Evolutionary conservation across 1,140 invertebrate species (phyloP).

Genomic region (Mesaphorura yosii): DNA sequence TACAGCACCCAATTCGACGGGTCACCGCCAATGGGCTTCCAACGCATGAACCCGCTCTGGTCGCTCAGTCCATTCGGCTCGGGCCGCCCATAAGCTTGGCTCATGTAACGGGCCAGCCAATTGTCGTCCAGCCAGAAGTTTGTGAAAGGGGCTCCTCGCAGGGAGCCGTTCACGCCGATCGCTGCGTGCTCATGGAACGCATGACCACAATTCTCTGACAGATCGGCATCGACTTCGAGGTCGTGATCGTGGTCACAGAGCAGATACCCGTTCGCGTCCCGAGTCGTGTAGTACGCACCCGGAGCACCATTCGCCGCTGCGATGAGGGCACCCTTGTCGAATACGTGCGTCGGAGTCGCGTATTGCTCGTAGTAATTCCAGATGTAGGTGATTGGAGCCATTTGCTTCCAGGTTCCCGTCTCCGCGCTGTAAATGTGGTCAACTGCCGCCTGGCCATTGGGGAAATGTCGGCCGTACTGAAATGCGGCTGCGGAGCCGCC

Average conservation of each 20-base stretch:
- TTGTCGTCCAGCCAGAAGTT: constrained; percentile 22
- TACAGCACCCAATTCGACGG: constrained; percentile 9
- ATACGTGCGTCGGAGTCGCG: constrained; percentile 6
- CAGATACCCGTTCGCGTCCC: constrained; percentile 18
- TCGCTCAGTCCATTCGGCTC: constrained; percentile 7
- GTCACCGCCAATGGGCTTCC: constrained; percentile 12
- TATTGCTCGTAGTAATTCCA: constrained; percentile 19
- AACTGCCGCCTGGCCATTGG: constrained; percentile 4
- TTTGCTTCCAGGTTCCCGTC: constrained; percentile 12
- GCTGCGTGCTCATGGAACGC: constrained; percentile 17
- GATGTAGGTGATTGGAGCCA: background rate
- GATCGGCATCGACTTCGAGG: constrained; percentile 7
- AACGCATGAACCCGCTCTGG: constrained; percentile 11
- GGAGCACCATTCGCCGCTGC: background rate
- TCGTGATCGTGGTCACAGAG: constrained; percentile 11
- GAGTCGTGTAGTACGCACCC: background rate
- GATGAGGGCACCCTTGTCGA: constrained; percentile 6
- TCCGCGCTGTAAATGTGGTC: constrained; percentile 6
- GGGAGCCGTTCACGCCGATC: background rate
- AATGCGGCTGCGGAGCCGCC: constrained; percentile 1
- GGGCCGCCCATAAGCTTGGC: constrained; percentile 5
- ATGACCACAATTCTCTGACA: background rate
- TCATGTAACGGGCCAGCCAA: constrained; percentile 14
- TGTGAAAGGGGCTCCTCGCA: constrained; percentile 7
- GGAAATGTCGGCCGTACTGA: constrained; percentile 11